A percentile compares a stretch with the other conserved stretches of the same genome.
Evolutionary conservation across 37 sponge, comb jelly and placozoan species (phyloP).

Genomic region (Eunapius fragilis): DNA sequence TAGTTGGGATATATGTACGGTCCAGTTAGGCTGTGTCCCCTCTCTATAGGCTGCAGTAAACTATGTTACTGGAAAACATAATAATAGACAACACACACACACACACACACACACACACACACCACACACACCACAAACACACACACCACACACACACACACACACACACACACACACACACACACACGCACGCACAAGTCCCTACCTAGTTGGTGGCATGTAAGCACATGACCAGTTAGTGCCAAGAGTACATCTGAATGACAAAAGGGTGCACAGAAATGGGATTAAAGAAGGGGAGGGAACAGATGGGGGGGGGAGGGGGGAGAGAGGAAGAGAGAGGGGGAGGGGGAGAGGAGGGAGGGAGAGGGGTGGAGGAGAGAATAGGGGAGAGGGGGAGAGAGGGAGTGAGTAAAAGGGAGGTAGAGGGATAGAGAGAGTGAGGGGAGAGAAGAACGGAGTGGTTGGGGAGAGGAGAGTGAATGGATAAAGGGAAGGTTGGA

Average conservation of each 20-base stretch:
- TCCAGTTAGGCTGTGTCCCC: no score
- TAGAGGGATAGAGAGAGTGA: constrained; percentile 8
- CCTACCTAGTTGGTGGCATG: constrained; percentile 68
- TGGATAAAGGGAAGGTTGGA: neutral
- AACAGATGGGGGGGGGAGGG: neutral
- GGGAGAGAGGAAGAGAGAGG: neutral
- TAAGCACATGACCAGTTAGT: constrained; percentile 21
- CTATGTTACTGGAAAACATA: no score
- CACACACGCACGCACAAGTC: no score
- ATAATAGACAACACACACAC: no score
- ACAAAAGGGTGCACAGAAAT: no score
- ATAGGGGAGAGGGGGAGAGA: neutral
- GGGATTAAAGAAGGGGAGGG: neutral
- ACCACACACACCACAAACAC: neutral
- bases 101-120: no score
- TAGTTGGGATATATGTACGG: no score
- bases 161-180: no score
- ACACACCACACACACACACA: neutral
- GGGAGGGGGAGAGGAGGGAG: neutral
- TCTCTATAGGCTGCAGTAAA: no score
- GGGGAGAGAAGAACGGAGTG: neutral
- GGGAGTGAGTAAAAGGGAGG: neutral
- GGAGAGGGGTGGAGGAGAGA: neutral
- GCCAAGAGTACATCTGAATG: constrained; percentile 9
- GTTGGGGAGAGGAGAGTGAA: neutral